phyloP scores from a whole-genome alignment of 1,140 invertebrate species.

The Conus ventricosus region DNA sequence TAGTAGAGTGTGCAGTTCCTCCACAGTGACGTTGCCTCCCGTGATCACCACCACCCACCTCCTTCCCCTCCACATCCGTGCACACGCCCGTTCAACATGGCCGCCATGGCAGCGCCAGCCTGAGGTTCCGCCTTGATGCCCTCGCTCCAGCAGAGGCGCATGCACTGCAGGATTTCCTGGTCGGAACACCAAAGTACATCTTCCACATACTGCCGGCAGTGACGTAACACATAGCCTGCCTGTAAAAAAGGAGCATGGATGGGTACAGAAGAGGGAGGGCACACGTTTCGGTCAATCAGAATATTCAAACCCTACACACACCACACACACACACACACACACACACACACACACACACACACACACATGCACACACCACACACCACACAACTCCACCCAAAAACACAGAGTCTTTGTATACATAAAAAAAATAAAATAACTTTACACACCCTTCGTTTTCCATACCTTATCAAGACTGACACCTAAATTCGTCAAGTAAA shows the following conservation, averaged over 20 bases:
- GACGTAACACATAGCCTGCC: slow-evolving; percentile 59
- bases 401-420: too few relatives aligned
- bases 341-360: too few relatives aligned
- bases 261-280: too few relatives aligned
- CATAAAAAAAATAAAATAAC: too few relatives aligned
- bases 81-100: slow-evolving; percentile 58
- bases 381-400: too few relatives aligned
- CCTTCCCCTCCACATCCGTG: slow-evolving; percentile 64
- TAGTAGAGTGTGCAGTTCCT: slow-evolving; percentile 44
- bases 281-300: too few relatives aligned
- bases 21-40: slow-evolving; percentile 67
- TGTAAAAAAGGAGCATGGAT: slow-evolving; percentile 22
- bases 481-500: too few relatives aligned
- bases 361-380: too few relatives aligned
- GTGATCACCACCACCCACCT: slow-evolving; percentile 66
- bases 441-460: too few relatives aligned
- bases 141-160: slow-evolving; percentile 63
- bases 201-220: slow-evolving; percentile 64
- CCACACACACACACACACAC: too few relatives aligned
- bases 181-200: slow-evolving; percentile 67
- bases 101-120: slow-evolving; percentile 69
- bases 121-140: slow-evolving; percentile 70
- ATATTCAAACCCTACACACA: too few relatives aligned
- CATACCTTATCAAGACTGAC: too few relatives aligned
- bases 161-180: slow-evolving; percentile 59